Evolutionary conservation across 1,140 invertebrate species (phyloP).

Genomic region (Carposina sasakii): DNA sequence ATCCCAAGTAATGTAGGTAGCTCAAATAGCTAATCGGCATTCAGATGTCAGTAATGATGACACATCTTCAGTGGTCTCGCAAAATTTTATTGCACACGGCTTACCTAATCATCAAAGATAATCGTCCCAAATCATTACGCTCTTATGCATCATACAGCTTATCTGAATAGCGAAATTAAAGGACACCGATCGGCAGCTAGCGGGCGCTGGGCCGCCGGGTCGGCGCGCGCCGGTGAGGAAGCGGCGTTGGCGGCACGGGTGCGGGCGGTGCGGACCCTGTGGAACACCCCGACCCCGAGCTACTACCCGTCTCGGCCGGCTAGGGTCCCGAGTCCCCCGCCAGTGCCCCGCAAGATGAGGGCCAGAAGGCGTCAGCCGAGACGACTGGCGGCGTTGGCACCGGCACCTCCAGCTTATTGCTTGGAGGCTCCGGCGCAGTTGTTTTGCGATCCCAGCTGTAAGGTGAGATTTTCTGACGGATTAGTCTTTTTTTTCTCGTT

Average conservation of each 20-base stretch:
- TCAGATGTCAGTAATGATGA: too few species aligned
- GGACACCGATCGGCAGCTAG: constrained; percentile 64
- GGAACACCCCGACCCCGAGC: constrained; percentile 24
- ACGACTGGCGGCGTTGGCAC: constrained; percentile 33
- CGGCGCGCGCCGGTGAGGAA: constrained; percentile 44
- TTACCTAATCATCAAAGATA: too few species aligned
- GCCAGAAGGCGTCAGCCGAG: constrained; percentile 51
- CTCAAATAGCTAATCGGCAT: too few species aligned
- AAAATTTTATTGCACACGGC: too few species aligned
- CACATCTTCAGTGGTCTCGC: too few species aligned
- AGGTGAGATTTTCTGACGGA: constrained; percentile 28
- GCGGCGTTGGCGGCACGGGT: constrained; percentile 48
- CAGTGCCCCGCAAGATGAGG: constrained; percentile 46
- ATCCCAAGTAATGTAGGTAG: too few species aligned
- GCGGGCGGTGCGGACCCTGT: constrained; percentile 42
- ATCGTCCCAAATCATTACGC: too few species aligned
- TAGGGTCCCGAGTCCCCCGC: constrained; percentile 39
- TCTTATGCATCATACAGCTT: too few species aligned
- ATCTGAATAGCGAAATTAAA: constrained; percentile 43
- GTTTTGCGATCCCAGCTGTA: constrained; percentile 52
- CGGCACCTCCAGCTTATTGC: constrained; percentile 46
- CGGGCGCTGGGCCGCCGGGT: constrained; percentile 57
- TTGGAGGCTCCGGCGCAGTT: constrained; percentile 52
- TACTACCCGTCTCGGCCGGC: constrained; percentile 15
- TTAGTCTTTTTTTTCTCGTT: neutral